A percentile compares a stretch with the other conserved stretches of the same genome.
phyloP scores from a whole-genome alignment of 2,113 vertebrate species.

The Platycercus adscitus region DNA sequence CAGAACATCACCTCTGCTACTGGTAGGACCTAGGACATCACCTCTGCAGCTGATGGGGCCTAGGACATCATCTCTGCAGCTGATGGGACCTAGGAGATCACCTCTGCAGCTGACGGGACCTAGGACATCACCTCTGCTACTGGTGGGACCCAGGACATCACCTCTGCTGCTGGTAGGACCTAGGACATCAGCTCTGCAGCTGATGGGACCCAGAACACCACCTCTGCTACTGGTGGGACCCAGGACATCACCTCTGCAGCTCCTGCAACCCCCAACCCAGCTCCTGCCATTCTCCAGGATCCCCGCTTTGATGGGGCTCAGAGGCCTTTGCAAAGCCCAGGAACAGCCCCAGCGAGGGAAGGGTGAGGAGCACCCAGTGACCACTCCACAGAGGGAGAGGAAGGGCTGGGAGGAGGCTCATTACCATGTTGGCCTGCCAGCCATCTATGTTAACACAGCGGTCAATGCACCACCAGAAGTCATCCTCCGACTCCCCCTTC shows the following conservation, averaged over 20 bases:
- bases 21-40: no score
- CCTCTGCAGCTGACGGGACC: background rate
- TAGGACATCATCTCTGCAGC: no score
- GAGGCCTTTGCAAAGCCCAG: background rate
- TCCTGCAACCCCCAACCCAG: background rate
- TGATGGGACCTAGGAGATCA: background rate
- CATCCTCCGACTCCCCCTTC: conserved; percentile 98
- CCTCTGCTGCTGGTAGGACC: background rate
- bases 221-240: no score
- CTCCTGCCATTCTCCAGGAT: background rate
- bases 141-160: background rate
- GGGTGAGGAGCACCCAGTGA: background rate
- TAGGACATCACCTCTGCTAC: background rate
- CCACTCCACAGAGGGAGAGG: background rate
- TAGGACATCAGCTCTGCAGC: no score
- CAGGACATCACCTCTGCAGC: background rate
- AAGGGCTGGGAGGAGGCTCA: background rate
- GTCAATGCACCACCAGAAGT: conserved; percentile 99
- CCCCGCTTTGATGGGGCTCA: background rate
- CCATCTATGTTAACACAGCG: conserved; percentile 92
- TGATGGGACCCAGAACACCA: no score
- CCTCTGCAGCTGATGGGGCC: background rate
- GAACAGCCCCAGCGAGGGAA: background rate
- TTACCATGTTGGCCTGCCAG: conserved; percentile 99
- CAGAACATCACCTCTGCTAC: no score